phyloP scores from a whole-genome alignment of 2,888 invertebrate species.

The Amiota minor region DNA sequence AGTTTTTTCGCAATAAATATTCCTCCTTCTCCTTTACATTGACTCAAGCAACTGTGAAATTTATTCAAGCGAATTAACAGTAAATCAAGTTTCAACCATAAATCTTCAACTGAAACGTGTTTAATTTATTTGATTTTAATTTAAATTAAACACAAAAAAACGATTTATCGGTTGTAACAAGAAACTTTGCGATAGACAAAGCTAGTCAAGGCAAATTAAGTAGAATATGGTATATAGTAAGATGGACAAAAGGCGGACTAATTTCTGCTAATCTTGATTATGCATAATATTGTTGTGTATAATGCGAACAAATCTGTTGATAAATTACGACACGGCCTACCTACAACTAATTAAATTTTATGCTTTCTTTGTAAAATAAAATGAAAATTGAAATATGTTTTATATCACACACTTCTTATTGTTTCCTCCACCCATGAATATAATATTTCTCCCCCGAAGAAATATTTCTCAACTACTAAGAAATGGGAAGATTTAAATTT shows the following conservation, averaged over 20 bases:
- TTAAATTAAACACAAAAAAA: conserved; percentile 58
- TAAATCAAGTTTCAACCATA: conserved; percentile 57
- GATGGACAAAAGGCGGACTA: not conserved
- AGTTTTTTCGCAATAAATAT: not conserved
- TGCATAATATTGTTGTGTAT: not conserved
- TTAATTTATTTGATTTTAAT: conserved; percentile 68
- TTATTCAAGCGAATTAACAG: conserved; percentile 22
- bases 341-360: too few species aligned
- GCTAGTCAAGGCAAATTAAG: conserved; percentile 48
- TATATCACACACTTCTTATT: too few species aligned
- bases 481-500: too few species aligned
- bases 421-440: too few species aligned
- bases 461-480: too few species aligned
- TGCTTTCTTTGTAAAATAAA: too few species aligned
- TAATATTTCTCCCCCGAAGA: too few species aligned
- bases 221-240: too few species aligned
- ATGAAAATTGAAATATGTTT: too few species aligned
- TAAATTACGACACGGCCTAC: too few species aligned
- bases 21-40: not conserved
- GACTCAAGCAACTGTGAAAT: conserved; percentile 21
- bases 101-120: conserved; percentile 68
- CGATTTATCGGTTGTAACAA: conserved; percentile 51
- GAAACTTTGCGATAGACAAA: too few species aligned
- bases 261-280: not conserved
- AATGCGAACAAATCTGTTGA: too few species aligned